Conservation (phyloP, 2,113 vertebrate species). For the Anolis sagrei region DNA sequence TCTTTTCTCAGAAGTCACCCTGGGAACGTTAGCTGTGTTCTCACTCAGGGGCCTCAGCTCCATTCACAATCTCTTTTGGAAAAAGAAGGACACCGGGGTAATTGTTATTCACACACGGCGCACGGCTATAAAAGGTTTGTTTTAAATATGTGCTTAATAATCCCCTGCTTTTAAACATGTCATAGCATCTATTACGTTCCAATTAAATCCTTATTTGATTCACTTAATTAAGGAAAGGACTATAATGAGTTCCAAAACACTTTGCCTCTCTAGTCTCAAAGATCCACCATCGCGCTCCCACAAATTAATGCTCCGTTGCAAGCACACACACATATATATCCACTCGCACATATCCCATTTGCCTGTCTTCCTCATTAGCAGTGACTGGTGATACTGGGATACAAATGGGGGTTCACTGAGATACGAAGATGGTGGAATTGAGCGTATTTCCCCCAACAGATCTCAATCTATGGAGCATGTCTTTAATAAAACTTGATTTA, state of each 20-base stretch:
- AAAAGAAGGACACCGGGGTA: neutral
- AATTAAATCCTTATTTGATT: slow-evolving; percentile 76
- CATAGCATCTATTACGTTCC: slow-evolving; percentile 70
- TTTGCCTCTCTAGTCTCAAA: neutral
- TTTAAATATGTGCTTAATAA: slow-evolving; percentile 72
- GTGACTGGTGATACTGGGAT: neutral
- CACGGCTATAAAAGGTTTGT: slow-evolving; percentile 67
- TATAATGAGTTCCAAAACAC: slow-evolving; percentile 51
- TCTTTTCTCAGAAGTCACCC: neutral
- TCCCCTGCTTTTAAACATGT: slow-evolving; percentile 70
- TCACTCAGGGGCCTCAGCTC: too few species aligned
- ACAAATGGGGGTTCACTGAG: neutral
- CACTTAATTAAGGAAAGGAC: slow-evolving; percentile 73
- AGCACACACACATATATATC: neutral
- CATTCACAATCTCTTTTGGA: too few species aligned
- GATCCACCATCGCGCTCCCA: neutral
- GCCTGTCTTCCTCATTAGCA: slow-evolving; percentile 5
- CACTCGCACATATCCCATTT: neutral
- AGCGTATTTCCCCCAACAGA: neutral
- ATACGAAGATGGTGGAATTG: neutral
- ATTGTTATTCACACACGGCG: neutral
- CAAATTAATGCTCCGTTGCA: slow-evolving; percentile 6
- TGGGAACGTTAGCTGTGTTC: neutral
- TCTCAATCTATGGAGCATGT: neutral
- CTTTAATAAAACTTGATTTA: too few species aligned